phyloP scores from a whole-genome alignment of 1,140 invertebrate genomes.

The Triops cancriformis region DNA sequence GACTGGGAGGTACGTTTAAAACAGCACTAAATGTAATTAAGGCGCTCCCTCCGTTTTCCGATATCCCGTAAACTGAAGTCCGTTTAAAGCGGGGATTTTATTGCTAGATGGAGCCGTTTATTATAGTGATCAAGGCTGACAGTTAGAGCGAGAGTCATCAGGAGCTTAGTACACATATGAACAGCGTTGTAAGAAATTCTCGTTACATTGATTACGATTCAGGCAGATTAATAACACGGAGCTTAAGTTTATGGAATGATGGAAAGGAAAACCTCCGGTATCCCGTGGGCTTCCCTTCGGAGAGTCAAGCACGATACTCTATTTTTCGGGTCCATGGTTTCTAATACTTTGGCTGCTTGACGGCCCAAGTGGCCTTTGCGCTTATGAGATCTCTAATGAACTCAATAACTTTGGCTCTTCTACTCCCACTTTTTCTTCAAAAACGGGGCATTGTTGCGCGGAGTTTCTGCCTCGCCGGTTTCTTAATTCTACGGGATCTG shows the following conservation, averaged over 20 bases:
- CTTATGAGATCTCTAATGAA: conserved; percentile 9
- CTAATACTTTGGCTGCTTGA: conserved; percentile 5
- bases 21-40: too few relatives aligned
- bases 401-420: conserved; percentile 13
- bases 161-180: neutral
- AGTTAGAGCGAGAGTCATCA: neutral
- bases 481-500: neutral
- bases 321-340: conserved; percentile 4
- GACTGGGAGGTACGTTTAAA: too few relatives aligned
- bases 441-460: neutral
- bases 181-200: neutral
- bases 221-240: neutral
- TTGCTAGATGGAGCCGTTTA: neutral
- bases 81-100: too few relatives aligned
- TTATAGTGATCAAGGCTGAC: neutral
- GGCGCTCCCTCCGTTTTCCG: too few relatives aligned
- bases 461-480: neutral
- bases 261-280: neutral
- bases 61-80: too few relatives aligned
- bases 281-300: neutral
- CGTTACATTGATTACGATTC: neutral
- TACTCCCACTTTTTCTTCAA: neutral
- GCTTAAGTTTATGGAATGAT: neutral
- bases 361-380: conserved; percentile 2
- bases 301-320: neutral